These are phyloP conservation scores for Cheilosia vulpina DNA, from an alignment of 2,888 invertebrate species.

Conservation along the genomic window DNA sequence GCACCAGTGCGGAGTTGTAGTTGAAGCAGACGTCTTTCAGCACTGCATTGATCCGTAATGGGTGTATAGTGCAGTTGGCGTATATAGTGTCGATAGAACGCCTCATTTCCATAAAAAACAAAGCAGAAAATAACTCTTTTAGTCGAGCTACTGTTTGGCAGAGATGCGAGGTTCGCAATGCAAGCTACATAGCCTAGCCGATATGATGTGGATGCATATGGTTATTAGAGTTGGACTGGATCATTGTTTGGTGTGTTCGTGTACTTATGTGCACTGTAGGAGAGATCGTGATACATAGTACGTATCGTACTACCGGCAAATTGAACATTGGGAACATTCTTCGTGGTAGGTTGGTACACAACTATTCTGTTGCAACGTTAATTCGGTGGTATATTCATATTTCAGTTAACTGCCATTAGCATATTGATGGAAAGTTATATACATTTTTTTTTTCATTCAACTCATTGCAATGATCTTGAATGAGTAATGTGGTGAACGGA, in stretches of 20 bases:
- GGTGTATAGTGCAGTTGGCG: conserved; percentile 51
- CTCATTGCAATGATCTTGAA: too few species aligned
- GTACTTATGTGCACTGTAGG: conserved; percentile 23
- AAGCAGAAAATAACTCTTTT: conserved; percentile 68
- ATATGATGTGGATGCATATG: conserved; percentile 35
- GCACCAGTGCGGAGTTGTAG: neutral
- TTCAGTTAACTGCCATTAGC: too few species aligned
- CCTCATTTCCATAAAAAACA: conserved; percentile 74
- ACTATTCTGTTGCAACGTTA: neutral
- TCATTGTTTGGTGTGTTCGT: conserved; percentile 19
- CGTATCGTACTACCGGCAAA: conserved; percentile 4
- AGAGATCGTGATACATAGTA: conserved; percentile 61
- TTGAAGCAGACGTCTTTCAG: conserved; percentile 27
- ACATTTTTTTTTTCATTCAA: too few species aligned
- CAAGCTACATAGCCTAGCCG: neutral
- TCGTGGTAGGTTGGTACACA: conserved; percentile 12
- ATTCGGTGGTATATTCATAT: too few species aligned
- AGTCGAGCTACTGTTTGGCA: conserved; percentile 64
- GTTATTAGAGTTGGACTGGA: conserved; percentile 63
- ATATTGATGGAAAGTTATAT: too few species aligned
- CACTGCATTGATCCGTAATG: conserved; percentile 54
- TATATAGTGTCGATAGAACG: conserved; percentile 69
- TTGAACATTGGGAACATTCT: conserved; percentile 11
- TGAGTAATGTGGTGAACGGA: too few species aligned
- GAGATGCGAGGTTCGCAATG: conserved; percentile 18